These are phyloP conservation scores for Nephila pilipes DNA, from an alignment of 1,140 invertebrate species.

Conservation along the genomic window DNA sequence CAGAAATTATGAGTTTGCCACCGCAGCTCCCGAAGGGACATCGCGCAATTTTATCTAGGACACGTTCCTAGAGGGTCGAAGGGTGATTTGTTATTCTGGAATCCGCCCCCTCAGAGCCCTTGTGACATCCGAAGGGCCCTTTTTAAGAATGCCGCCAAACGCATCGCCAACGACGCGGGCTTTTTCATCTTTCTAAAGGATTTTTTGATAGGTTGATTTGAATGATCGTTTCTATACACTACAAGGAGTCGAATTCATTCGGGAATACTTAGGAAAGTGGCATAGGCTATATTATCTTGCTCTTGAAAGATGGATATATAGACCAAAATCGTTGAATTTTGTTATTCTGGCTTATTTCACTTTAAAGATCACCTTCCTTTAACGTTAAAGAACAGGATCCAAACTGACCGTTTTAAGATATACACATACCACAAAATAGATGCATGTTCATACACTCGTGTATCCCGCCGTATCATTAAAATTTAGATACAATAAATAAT, in stretches of 20 bases:
- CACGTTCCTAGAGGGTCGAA: constrained; percentile 56
- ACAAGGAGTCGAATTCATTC: neutral
- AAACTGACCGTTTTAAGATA: too few species aligned
- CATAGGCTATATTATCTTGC: too few species aligned
- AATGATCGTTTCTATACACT: neutral
- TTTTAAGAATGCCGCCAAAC: constrained; percentile 34
- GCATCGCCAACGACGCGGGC: neutral
- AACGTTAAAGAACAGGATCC: too few species aligned
- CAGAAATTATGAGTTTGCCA: constrained; percentile 61
- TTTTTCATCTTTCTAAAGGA: neutral
- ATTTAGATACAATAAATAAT: too few species aligned
- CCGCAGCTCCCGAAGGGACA: constrained; percentile 35
- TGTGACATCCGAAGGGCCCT: neutral
- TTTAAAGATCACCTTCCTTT: too few species aligned
- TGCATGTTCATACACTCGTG: too few species aligned
- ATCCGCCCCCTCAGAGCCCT: constrained; percentile 58
- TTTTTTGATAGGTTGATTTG: neutral
- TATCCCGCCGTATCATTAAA: too few species aligned
- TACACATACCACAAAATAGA: too few species aligned
- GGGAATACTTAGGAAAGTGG: too few species aligned
- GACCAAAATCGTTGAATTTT: too few species aligned
- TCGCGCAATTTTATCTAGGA: constrained; percentile 22
- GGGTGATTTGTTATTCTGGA: constrained; percentile 56
- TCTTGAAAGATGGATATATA: too few species aligned
- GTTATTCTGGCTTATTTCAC: too few species aligned